Conservation (phyloP, 1,140 invertebrate genomes). For the Diachasma alloeum region DNA sequence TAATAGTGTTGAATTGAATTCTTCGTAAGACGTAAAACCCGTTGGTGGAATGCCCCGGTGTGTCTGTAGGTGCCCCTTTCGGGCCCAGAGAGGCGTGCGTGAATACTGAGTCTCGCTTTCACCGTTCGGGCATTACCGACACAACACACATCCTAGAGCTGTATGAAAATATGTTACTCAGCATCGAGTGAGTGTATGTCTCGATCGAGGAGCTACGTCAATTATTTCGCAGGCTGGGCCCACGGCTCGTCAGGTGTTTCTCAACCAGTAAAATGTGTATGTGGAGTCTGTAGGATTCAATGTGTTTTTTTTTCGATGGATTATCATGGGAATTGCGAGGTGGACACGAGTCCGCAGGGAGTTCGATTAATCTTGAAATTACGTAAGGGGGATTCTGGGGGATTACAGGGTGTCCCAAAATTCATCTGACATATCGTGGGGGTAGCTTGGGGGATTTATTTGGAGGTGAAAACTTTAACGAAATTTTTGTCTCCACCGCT, state of each 20-base stretch:
- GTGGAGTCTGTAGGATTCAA: not conserved
- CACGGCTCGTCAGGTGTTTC: constrained; percentile 16
- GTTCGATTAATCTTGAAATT: not conserved
- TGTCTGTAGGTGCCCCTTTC: too few relatives aligned
- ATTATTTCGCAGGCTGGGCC: constrained; percentile 28
- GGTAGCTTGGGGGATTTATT: too few relatives aligned
- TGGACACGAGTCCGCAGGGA: not conserved
- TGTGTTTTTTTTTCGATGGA: not conserved
- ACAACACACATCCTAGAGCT: not conserved
- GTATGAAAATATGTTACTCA: constrained; percentile 1
- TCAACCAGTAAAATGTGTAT: constrained; percentile 1
- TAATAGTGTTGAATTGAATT: too few relatives aligned
- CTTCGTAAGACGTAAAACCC: too few relatives aligned
- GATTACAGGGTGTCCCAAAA: too few relatives aligned
- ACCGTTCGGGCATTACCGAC: not conserved
- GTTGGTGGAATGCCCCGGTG: not conserved
- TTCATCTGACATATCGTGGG: too few relatives aligned
- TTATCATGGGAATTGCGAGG: not conserved
- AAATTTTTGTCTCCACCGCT: too few relatives aligned
- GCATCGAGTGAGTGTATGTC: not conserved
- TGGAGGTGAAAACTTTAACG: too few relatives aligned
- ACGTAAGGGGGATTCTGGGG: not conserved
- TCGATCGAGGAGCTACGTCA: constrained; percentile 1
- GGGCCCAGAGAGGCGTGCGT: not conserved
- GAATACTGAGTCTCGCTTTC: constrained; percentile 23